Evolutionary conservation across 2,888 invertebrate genomes (phyloP).

Genomic region (Dendrolimus houi): DNA sequence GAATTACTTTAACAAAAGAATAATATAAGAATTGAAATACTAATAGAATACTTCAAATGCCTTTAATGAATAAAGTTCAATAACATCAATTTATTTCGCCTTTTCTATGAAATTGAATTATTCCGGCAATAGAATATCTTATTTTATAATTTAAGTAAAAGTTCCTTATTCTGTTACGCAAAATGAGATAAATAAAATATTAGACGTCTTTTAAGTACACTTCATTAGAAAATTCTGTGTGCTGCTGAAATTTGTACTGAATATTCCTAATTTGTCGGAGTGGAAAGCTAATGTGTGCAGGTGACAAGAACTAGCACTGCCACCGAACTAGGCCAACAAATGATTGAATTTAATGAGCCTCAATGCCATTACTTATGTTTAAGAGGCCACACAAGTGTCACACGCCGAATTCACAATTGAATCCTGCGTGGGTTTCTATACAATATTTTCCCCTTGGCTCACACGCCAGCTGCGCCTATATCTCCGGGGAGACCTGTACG

Average conservation of each 20-base stretch:
- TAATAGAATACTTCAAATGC: background rate
- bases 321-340: conserved; percentile 37
- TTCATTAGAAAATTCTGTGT: too few species aligned
- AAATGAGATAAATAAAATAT: too few species aligned
- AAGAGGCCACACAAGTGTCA: conserved; percentile 58
- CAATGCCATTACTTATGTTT: conserved; percentile 52
- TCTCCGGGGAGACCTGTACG: too few species aligned
- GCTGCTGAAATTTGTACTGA: too few species aligned
- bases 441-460: conserved; percentile 26
- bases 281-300: background rate
- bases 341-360: conserved; percentile 43
- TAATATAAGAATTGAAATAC: background rate
- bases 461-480: background rate
- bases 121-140: background rate
- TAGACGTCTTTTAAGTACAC: too few species aligned
- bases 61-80: background rate
- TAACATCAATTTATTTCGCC: background rate
- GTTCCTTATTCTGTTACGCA: too few species aligned
- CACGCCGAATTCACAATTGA: conserved; percentile 56
- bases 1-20: too few species aligned
- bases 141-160: background rate
- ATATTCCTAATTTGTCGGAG: background rate
- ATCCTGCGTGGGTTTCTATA: conserved; percentile 32
- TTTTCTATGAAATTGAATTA: background rate
- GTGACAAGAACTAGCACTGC: conserved; percentile 1